phyloP scores from a whole-genome alignment of 2,888 invertebrate genomes.

The Horisme vitalbata region DNA sequence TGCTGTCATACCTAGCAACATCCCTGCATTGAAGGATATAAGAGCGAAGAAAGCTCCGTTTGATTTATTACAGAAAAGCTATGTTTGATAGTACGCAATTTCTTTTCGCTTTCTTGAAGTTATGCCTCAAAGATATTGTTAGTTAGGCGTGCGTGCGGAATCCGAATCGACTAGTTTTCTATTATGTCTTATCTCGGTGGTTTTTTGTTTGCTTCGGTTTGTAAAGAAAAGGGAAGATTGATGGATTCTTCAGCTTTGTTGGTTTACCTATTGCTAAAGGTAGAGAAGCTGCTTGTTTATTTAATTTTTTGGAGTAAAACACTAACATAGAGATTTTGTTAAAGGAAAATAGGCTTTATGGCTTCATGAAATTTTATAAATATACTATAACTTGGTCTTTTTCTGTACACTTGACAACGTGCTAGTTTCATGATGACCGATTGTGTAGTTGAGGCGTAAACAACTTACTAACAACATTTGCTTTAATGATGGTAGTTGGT shows the following conservation, averaged over 20 bases:
- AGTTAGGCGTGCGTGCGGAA: constrained; percentile 27
- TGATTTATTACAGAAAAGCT: constrained; percentile 39
- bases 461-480: too few relatives aligned
- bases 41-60: constrained; percentile 31
- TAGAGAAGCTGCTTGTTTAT: too few relatives aligned
- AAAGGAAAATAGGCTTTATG: too few relatives aligned
- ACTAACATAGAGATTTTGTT: too few relatives aligned
- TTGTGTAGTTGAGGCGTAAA: too few relatives aligned
- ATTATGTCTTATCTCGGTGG: constrained; percentile 14
- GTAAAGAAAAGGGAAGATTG: constrained; percentile 10
- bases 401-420: too few relatives aligned
- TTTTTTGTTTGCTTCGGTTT: constrained; percentile 14
- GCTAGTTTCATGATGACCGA: too few relatives aligned
- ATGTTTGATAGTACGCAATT: constrained; percentile 38
- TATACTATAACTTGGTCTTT: too few relatives aligned
- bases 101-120: constrained; percentile 34
- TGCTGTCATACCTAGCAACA: neutral
- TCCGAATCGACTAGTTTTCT: constrained; percentile 26
- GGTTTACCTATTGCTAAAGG: neutral
- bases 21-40: constrained; percentile 10
- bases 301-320: too few relatives aligned
- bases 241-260: constrained; percentile 18
- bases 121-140: constrained; percentile 29
- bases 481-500: too few relatives aligned
- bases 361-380: too few relatives aligned